phyloP scores from a whole-genome alignment of 2,888 invertebrate species.

The Netelia fuscicornis region DNA sequence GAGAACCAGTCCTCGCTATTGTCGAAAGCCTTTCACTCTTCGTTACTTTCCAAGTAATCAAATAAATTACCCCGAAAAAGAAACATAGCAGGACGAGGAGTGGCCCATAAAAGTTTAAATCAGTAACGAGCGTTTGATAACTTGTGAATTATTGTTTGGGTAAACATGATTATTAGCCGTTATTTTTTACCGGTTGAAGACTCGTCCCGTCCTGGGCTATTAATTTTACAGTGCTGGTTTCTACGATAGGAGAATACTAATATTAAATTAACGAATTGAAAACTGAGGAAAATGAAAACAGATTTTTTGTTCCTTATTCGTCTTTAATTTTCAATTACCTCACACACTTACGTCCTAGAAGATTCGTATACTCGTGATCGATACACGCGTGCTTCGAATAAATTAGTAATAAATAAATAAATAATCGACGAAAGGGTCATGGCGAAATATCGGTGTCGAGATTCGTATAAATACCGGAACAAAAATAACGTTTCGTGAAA shows the following conservation, averaged over 20 bases:
- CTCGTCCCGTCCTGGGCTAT: no score
- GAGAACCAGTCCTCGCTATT: not conserved
- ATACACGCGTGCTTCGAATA: conserved; percentile 33
- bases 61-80: not conserved
- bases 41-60: not conserved
- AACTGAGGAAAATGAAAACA: not conserved
- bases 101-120: not conserved
- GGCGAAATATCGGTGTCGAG: conserved; percentile 19
- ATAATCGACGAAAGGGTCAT: conserved; percentile 38
- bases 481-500: conserved; percentile 41
- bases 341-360: conserved; percentile 19
- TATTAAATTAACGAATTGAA: not conserved
- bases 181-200: no score
- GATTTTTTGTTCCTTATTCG: not conserved
- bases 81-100: no score
- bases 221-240: no score
- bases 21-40: conserved; percentile 49
- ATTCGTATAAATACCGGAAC: conserved; percentile 20
- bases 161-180: no score
- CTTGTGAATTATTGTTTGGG: no score
- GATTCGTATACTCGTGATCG: conserved; percentile 1
- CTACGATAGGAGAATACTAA: not conserved
- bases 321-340: conserved; percentile 15
- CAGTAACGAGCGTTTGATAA: not conserved
- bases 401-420: conserved; percentile 62